A percentile compares a stretch with the other conserved stretches of the same genome.
phyloP scores from a whole-genome alignment of 2,113 vertebrate species.

The Murina feae region DNA sequence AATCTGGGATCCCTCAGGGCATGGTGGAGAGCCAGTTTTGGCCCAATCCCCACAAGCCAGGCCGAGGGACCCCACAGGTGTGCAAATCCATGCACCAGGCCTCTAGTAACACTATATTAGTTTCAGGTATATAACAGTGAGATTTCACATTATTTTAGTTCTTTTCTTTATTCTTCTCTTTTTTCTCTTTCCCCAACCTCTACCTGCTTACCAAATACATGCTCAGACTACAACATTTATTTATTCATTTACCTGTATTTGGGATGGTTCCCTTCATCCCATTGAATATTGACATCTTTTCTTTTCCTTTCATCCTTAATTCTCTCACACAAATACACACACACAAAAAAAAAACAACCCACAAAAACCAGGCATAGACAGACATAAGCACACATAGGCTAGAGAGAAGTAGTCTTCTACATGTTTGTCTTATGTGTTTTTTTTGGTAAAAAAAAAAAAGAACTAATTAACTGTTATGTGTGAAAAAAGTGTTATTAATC shows the following conservation, averaged over 20 bases:
- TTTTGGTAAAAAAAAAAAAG: not conserved
- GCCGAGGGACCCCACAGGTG: no score
- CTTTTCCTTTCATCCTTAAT: not conserved
- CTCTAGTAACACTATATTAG: not conserved
- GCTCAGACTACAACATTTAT: not conserved
- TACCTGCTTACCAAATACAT: not conserved
- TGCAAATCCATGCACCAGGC: no score
- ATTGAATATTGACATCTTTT: not conserved
- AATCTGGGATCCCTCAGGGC: no score
- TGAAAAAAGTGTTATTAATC: not conserved
- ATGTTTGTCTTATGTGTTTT: not conserved
- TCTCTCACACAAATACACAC: not conserved
- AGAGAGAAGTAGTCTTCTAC: not conserved
- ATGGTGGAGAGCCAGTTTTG: no score
- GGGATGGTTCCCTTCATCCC: not conserved
- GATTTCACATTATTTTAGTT: not conserved
- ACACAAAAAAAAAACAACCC: not conserved
- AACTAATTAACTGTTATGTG: not conserved
- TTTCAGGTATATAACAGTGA: not conserved
- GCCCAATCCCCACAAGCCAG: no score
- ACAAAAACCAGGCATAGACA: not conserved
- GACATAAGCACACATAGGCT: not conserved
- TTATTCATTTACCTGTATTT: not conserved
- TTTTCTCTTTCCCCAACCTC: fast-evolving
- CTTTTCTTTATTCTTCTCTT: not conserved